Percentiles rank a stretch among this genome's conserved stretches.
These are phyloP conservation scores for Phylloscopus trochilus DNA, from an alignment of 2,113 vertebrate species.

Conservation along the genomic window DNA sequence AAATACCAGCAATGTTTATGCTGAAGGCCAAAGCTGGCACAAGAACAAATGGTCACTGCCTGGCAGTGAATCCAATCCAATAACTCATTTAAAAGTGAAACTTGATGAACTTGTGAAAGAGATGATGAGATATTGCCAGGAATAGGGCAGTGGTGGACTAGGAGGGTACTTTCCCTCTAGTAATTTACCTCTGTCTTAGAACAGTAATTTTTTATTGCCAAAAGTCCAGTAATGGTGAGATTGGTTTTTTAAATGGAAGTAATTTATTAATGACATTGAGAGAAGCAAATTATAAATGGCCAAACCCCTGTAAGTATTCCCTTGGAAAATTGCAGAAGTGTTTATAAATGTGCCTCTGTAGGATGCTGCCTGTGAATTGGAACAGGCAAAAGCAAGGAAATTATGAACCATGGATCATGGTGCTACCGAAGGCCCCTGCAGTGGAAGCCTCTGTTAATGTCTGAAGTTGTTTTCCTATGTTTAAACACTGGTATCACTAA, in stretches of 20 bases:
- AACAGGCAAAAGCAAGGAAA: background rate
- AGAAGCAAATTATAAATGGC: conserved; percentile 10
- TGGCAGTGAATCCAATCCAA: background rate
- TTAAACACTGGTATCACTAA: background rate
- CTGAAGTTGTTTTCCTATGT: background rate
- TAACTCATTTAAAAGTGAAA: conserved; percentile 44
- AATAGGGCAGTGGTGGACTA: background rate
- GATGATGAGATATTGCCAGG: background rate
- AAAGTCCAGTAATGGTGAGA: background rate
- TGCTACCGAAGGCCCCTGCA: background rate
- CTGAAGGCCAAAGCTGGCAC: conserved; percentile 33
- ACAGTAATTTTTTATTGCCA: background rate
- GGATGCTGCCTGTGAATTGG: background rate
- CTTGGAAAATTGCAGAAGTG: background rate
- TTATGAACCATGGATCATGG: background rate
- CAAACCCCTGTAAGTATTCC: background rate
- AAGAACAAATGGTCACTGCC: conserved; percentile 27
- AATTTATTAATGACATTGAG: conserved; percentile 20
- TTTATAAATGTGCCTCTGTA: background rate
- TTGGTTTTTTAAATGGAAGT: conserved; percentile 20
- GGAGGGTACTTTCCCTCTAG: background rate
- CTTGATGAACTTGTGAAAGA: background rate
- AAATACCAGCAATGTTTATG: conserved; percentile 7
- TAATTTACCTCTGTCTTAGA: background rate
- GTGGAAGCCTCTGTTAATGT: background rate